phyloP scores from a whole-genome alignment of 2,888 invertebrate species.

The Ochropleura plecta region DNA sequence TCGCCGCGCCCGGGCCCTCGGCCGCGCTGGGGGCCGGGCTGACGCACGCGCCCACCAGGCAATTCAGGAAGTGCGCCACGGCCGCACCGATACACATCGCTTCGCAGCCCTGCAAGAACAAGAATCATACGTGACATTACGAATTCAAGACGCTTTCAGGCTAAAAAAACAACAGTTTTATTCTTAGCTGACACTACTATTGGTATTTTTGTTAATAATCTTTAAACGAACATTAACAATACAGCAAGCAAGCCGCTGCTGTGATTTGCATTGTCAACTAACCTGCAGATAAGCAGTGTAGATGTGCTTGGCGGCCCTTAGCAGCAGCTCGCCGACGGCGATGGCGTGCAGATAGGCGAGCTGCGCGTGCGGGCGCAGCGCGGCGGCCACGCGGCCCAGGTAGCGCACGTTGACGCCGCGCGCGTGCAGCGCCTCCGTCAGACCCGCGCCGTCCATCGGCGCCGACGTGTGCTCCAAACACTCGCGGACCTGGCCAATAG shows the following conservation, averaged over 20 bases:
- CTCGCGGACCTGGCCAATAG: slow-evolving; percentile 93
- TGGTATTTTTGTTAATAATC: neutral
- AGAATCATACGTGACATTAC: no score
- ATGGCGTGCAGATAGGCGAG: slow-evolving; percentile 97
- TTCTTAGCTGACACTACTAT: neutral
- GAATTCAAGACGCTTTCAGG: no score
- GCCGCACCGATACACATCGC: slow-evolving; percentile 97
- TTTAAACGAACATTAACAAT: neutral
- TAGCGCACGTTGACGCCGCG: slow-evolving; percentile 99
- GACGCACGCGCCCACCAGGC: slow-evolving; percentile 95
- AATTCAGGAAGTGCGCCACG: slow-evolving; percentile 99
- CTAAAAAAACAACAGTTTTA: neutral
- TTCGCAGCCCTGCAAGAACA: slow-evolving; percentile 92
- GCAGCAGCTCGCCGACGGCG: slow-evolving; percentile 96
- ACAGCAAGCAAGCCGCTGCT: neutral
- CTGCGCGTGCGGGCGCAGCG: slow-evolving; percentile 94
- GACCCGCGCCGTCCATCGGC: slow-evolving; percentile 98
- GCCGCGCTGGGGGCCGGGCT: slow-evolving; percentile 88
- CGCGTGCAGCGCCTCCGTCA: slow-evolving; percentile 98
- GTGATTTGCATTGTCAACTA: neutral
- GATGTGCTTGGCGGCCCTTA: slow-evolving; percentile 97
- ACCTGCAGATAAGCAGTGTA: slow-evolving; percentile 91
- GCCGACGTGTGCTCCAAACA: slow-evolving; percentile 97
- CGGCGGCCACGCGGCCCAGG: slow-evolving; percentile 96
- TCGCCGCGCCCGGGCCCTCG: slow-evolving; percentile 79